Evolutionary conservation across 2,888 invertebrate genomes (phyloP).

Genomic region (Mantis religiosa): DNA sequence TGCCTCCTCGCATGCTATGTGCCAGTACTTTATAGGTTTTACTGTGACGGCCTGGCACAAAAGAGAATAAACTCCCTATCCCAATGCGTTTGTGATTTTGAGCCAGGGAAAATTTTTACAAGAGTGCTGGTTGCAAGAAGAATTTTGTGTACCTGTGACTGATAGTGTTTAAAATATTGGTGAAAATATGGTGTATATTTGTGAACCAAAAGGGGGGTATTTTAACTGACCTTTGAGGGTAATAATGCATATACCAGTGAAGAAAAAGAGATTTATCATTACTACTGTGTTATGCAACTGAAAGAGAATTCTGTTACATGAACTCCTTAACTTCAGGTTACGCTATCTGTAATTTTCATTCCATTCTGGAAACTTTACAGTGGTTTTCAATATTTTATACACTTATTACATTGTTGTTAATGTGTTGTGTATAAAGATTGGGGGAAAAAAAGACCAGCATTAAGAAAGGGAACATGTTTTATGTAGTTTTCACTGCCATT

Average conservation of each 20-base stretch:
- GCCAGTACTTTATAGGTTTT: background rate
- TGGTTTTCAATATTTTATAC: conserved; percentile 9
- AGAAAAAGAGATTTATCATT: background rate
- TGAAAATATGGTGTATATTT: background rate
- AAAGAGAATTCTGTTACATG: background rate
- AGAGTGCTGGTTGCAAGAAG: background rate
- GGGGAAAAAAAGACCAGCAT: background rate
- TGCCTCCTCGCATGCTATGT: background rate
- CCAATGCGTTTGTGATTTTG: background rate
- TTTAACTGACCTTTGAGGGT: background rate
- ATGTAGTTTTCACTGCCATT: conserved; percentile 10
- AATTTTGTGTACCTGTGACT: background rate
- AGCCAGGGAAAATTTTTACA: background rate
- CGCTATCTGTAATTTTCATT: conserved; percentile 6
- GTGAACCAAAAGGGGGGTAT: background rate
- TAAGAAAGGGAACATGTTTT: background rate
- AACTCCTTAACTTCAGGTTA: background rate
- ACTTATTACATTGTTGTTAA: conserved; percentile 1
- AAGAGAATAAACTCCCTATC: background rate
- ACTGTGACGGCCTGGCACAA: background rate
- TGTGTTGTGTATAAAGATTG: background rate
- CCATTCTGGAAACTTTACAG: background rate
- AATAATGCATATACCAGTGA: background rate
- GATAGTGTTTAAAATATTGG: background rate
- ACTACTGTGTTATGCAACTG: background rate